Base-by-base conservation (phyloP, 2,113 vertebrate genomes). In the Suricata suricatta region DNA sequence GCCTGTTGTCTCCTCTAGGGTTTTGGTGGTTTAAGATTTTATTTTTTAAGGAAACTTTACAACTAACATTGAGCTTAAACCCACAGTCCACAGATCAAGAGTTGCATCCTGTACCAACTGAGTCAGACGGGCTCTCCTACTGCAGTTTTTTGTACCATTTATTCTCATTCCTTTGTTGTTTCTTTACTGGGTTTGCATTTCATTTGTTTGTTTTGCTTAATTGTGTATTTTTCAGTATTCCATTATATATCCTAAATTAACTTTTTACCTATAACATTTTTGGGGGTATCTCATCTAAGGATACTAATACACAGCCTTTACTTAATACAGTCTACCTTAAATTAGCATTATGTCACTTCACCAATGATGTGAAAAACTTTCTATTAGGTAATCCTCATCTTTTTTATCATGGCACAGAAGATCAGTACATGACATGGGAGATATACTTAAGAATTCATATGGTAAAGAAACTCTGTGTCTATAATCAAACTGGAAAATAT, bases 401-500 rank as follows among this genome's bases (percentile, higher is more conserved):
- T 85, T 93, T 94, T 83, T 89, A 1, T 74, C 57, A 52, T 81
- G 44, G 2, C n/a, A 94, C 7, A 71, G 21, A 83, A 69, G n/a
- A 80, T 80, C 41, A 79, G 19, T 41, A 35, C 2, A 88, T 88
- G 21, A 83, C 16, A 23, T 2, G 63, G 15, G 3, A 87, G 63
- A 87, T 47, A 23, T 57, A 60, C 44, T 60, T 92, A 96, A 97
- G 72, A 95, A 97, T 79, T 93, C 92, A 95, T 92, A 72, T 93
- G 33, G 41, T 95, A 27, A 4, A 92, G 4, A 89, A 93, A 5
- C 5, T 83, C 29, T 97, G 38, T 72, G 38, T 92, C 52, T 90
- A 64, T 64, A 92, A 95, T 86, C 19, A 93, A 92, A 88, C 50
- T 84, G 31, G 9, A 90, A 96, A 93, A 81, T 93, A 44, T 93